Conservation (phyloP, 1,140 invertebrate genomes). For the Bursaphelenchus mucronatus region DNA sequence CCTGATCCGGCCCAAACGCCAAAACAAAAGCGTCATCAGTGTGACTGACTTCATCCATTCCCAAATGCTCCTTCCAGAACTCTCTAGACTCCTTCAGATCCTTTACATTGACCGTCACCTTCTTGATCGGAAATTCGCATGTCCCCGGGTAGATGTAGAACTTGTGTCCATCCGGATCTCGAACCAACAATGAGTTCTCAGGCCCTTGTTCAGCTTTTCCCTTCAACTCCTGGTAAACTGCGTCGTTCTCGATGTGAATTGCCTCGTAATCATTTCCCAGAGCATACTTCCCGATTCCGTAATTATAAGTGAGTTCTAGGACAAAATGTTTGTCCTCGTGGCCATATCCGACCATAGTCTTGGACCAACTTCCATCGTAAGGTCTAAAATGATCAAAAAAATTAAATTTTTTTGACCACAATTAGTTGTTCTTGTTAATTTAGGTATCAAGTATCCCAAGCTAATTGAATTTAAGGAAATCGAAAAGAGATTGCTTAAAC, state of each 20-base stretch:
- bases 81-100: conserved; percentile 72
- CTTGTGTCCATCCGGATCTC: conserved; percentile 84
- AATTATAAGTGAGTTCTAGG: conserved; percentile 94
- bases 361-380: conserved; percentile 94
- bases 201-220: conserved; percentile 6
- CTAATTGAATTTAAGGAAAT: conserved; percentile 8
- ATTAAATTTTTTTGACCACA: no score
- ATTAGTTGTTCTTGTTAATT: no score
- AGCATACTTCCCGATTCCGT: conserved; percentile 80
- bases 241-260: conserved; percentile 76
- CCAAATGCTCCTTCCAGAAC: conserved; percentile 52
- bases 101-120: conserved; percentile 75
- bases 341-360: conserved; percentile 98
- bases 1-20: conserved; percentile 42
- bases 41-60: conserved; percentile 39
- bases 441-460: background rate
- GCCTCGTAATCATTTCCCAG: conserved; percentile 79
- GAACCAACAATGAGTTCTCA: conserved; percentile 63
- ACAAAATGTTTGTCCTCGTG: conserved; percentile 91
- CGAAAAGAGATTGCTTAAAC: no score
- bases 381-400: conserved; percentile 67
- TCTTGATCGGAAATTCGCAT: conserved; percentile 73
- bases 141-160: conserved; percentile 75
- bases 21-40: conserved; percentile 29
- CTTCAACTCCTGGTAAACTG: conserved; percentile 66